Evolutionary conservation across 1,140 invertebrate genomes (phyloP).

Genomic region (Arion vulgaris): DNA sequence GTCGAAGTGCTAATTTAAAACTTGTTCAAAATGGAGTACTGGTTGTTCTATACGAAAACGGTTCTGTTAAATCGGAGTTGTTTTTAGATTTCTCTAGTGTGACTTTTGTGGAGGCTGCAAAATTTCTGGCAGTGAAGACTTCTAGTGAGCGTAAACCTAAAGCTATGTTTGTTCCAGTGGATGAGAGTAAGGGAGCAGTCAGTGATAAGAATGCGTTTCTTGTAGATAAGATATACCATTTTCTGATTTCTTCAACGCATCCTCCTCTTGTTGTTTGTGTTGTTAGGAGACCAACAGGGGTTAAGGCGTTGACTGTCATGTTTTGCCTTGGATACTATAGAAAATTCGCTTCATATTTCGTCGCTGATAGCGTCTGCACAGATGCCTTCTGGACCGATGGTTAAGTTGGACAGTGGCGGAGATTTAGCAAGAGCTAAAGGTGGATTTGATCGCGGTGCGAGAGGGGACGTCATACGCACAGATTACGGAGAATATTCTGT

Average conservation of each 20-base stretch:
- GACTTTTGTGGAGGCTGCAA: conserved; percentile 53
- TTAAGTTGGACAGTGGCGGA: neutral
- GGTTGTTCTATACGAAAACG: conserved; percentile 42
- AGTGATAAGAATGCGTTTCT: conserved; percentile 55
- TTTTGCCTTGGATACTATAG: conserved; percentile 54
- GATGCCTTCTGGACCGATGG: neutral
- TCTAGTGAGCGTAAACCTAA: conserved; percentile 53
- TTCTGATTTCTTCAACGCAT: conserved; percentile 50
- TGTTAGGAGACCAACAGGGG: conserved; percentile 54
- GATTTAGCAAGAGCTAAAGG: conserved; percentile 16
- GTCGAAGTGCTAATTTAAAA: conserved; percentile 43
- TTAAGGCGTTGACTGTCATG: conserved; percentile 59
- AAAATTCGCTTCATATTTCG: conserved; percentile 50
- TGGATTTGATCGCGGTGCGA: conserved; percentile 44
- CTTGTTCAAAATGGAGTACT: conserved; percentile 47
- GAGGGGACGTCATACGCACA: conserved; percentile 52
- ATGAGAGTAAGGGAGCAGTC: conserved; percentile 43
- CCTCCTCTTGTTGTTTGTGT: conserved; percentile 57
- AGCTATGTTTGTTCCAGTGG: conserved; percentile 57
- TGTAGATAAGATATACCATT: conserved; percentile 56
- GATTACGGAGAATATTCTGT: conserved; percentile 54
- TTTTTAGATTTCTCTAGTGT: conserved; percentile 55
- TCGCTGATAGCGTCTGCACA: conserved; percentile 40
- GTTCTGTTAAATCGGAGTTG: conserved; percentile 42
- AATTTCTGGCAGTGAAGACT: conserved; percentile 49